Conservation (phyloP, 2,888 invertebrate species). For the Euproctis similis region DNA sequence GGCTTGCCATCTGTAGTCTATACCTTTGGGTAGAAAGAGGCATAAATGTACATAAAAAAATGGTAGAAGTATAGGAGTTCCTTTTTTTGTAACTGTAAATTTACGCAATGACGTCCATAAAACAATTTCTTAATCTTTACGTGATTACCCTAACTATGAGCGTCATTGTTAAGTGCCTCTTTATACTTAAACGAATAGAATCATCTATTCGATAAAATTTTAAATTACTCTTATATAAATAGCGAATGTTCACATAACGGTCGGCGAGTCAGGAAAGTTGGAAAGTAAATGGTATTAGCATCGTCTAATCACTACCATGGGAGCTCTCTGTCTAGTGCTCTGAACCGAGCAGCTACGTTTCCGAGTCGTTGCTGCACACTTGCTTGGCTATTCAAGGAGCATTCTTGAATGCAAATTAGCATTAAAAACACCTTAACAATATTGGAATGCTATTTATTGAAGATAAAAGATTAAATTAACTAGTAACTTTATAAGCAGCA, state of each 20-base stretch:
- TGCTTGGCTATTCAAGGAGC: constrained; percentile 60
- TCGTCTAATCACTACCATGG: constrained; percentile 71
- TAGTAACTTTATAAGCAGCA: constrained; percentile 48
- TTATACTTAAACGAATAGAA: no score
- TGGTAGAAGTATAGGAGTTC: no score
- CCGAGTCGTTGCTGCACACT: constrained; percentile 57
- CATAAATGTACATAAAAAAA: no score
- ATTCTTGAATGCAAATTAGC: constrained; percentile 73
- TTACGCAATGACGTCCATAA: no score
- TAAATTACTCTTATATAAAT: constrained; percentile 63
- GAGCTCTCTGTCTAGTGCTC: constrained; percentile 59
- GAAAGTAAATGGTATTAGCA: constrained; percentile 74
- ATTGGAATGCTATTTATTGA: constrained; percentile 67
- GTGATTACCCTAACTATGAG: no score
- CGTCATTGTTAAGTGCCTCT: no score
- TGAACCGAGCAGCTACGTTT: constrained; percentile 41
- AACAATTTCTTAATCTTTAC: no score
- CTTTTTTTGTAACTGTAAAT: no score
- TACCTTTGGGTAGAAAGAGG: no score
- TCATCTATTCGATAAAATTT: no score
- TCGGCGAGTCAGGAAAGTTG: constrained; percentile 66
- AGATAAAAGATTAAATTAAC: constrained; percentile 58
- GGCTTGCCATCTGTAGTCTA: no score
- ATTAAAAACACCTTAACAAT: constrained; percentile 70
- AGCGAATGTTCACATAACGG: constrained; percentile 61